phyloP scores from a whole-genome alignment of 1,140 invertebrate species.

The Potamilus streckersoni region DNA sequence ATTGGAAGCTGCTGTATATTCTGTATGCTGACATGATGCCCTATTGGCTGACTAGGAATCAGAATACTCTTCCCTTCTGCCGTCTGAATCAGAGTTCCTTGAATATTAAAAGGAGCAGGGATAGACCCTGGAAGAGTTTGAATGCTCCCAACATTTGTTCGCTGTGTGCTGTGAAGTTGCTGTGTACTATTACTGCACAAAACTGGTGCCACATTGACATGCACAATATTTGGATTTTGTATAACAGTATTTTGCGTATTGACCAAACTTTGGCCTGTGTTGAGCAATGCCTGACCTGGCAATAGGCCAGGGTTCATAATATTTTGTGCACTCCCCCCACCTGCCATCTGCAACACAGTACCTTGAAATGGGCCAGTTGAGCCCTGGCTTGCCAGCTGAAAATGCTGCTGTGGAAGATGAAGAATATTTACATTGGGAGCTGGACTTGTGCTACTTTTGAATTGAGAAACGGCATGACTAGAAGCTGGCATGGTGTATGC shows the following conservation, averaged over 20 bases:
- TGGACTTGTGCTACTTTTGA: slow-evolving; percentile 8
- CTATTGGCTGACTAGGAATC: slow-evolving; percentile 44
- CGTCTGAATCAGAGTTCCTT: slow-evolving; percentile 52
- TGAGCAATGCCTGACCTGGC: slow-evolving; percentile 31
- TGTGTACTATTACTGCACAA: slow-evolving; percentile 45
- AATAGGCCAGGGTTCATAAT: slow-evolving; percentile 15
- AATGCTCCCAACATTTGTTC: slow-evolving; percentile 29
- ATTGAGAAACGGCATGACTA: background rate
- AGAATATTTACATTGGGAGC: slow-evolving; percentile 36
- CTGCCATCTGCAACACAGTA: slow-evolving; percentile 31
- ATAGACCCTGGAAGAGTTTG: slow-evolving; percentile 17
- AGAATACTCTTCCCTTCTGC: slow-evolving; percentile 53
- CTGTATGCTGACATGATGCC: slow-evolving; percentile 45
- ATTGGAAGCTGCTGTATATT: slow-evolving; percentile 35
- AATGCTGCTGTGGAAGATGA: slow-evolving; percentile 27
- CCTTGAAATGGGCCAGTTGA: slow-evolving; percentile 25
- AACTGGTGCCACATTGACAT: slow-evolving; percentile 53
- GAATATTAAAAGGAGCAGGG: slow-evolving; percentile 29
- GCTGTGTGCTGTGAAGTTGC: slow-evolving; percentile 17
- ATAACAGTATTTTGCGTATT: slow-evolving; percentile 60
- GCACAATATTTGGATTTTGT: slow-evolving; percentile 60
- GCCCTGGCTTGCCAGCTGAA: slow-evolving; percentile 16
- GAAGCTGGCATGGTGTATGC: background rate
- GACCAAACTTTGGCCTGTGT: slow-evolving; percentile 43
- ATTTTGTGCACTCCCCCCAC: slow-evolving; percentile 20